Percentiles rank a stretch among this genome's conserved stretches.
Conservation (phyloP, 2,888 invertebrate species). For the Julus scandinavius region DNA sequence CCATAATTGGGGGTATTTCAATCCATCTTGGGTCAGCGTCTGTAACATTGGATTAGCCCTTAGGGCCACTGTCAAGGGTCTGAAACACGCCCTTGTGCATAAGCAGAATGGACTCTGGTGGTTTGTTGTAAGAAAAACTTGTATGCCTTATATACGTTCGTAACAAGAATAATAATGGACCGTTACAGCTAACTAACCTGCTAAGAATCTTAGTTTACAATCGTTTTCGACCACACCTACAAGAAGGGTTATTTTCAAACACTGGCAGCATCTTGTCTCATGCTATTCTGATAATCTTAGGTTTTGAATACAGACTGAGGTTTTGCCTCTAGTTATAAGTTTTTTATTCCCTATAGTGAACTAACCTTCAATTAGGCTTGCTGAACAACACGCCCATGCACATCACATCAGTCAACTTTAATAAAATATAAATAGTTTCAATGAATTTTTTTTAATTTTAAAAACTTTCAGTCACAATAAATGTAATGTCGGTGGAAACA, state of each 20-base stretch:
- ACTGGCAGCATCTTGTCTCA: neutral
- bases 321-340: neutral
- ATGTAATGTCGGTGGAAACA: too few relatives aligned
- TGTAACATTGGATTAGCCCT: neutral
- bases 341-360: neutral
- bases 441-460: too few relatives aligned
- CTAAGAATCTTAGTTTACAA: neutral
- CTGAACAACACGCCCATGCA: neutral
- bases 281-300: neutral
- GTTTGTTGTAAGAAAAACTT: neutral
- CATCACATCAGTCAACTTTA: neutral
- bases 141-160: neutral
- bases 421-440: neutral
- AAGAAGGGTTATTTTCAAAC: neutral
- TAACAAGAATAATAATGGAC: neutral
- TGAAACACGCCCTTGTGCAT: neutral
- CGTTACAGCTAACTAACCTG: neutral
- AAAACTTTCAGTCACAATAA: too few relatives aligned
- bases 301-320: constrained; percentile 3
- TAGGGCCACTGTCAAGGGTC: neutral
- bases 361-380: neutral
- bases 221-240: constrained; percentile 14
- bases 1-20: constrained; percentile 2
- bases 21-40: neutral
- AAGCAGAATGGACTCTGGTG: neutral